phyloP scores from a whole-genome alignment of 2,113 vertebrate species.

The Apodemus sylvaticus region DNA sequence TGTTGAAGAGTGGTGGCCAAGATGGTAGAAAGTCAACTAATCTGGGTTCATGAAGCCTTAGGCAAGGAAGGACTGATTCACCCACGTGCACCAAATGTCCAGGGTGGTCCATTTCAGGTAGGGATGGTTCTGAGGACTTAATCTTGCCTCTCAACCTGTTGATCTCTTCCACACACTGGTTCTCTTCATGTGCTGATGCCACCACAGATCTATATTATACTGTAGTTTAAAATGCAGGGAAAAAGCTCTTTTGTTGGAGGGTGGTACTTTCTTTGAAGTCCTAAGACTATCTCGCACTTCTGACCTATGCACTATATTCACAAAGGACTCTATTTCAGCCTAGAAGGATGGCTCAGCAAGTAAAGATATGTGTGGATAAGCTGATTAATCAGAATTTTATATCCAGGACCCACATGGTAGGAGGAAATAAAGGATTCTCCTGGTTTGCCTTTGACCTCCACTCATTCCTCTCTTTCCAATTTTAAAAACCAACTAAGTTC shows the following conservation, averaged over 20 bases:
- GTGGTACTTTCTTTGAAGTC: neutral
- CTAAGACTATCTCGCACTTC: neutral
- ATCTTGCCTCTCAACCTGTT: no score
- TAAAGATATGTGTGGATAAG: neutral
- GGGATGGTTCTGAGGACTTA: neutral
- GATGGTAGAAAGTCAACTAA: neutral
- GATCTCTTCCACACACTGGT: neutral
- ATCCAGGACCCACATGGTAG: neutral
- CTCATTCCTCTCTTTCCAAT: no score
- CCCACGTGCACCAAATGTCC: neutral
- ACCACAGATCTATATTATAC: neutral
- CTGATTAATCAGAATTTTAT: neutral
- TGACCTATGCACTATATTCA: neutral
- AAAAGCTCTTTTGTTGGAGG: neutral
- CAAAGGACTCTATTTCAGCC: neutral
- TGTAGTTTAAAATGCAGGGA: neutral
- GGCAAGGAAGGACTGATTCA: neutral
- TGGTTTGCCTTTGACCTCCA: neutral
- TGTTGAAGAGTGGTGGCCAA: neutral
- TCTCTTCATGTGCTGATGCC: neutral
- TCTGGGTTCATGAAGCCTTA: neutral
- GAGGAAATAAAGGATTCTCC: no score
- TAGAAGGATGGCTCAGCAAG: neutral
- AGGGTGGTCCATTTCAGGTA: neutral
- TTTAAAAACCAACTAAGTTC: neutral